phyloP scores from a whole-genome alignment of 2,113 vertebrate species.

The Colistium nudipinnis region DNA sequence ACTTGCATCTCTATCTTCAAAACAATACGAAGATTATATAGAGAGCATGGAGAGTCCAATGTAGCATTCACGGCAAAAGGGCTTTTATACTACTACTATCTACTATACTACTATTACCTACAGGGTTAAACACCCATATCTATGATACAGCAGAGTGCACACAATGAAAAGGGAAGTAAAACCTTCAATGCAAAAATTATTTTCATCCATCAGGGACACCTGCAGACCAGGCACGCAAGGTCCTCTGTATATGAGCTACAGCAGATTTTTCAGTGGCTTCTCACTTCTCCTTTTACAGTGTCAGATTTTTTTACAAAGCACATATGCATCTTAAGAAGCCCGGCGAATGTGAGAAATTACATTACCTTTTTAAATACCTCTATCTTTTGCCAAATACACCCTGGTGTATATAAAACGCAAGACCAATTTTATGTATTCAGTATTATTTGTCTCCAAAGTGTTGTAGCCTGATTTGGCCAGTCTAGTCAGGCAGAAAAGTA shows the following conservation, averaged over 20 bases:
- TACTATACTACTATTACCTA: too few species aligned
- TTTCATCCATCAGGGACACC: slow-evolving; percentile 30
- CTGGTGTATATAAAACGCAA: neutral
- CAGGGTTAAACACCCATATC: neutral
- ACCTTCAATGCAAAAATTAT: slow-evolving; percentile 51
- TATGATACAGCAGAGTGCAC: neutral
- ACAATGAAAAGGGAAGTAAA: slow-evolving; percentile 57
- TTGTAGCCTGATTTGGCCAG: too few species aligned
- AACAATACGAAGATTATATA: neutral
- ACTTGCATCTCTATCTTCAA: neutral
- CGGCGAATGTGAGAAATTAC: neutral
- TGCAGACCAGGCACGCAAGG: neutral
- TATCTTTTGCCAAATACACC: neutral
- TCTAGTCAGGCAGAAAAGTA: neutral
- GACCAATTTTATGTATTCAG: neutral
- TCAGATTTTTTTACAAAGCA: slow-evolving; percentile 9
- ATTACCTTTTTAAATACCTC: neutral
- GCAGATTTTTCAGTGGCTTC: neutral
- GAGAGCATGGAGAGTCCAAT: neutral
- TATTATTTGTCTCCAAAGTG: neutral
- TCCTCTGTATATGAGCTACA: neutral
- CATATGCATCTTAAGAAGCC: neutral
- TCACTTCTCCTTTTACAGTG: slow-evolving; percentile 57
- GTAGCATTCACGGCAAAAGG: neutral
- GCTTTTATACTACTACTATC: too few species aligned